Percentiles rank a stretch among this genome's conserved stretches.
Evolutionary conservation across 2,888 invertebrate species (phyloP).

Genomic region (Drosophila aldrichi): DNA sequence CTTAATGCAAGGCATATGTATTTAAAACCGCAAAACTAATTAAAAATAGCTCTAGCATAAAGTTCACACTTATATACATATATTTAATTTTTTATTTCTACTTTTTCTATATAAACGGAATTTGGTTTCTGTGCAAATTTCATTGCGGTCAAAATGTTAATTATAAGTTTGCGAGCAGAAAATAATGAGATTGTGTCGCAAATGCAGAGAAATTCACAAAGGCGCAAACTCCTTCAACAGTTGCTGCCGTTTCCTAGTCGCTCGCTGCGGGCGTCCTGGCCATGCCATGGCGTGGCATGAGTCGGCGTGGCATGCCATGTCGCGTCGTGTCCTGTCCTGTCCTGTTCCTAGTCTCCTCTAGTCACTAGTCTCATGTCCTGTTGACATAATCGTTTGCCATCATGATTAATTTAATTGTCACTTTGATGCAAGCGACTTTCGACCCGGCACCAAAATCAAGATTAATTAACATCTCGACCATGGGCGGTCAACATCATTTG

Average conservation of each 20-base stretch:
- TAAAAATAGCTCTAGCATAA: constrained; percentile 64
- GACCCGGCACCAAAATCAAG: constrained; percentile 65
- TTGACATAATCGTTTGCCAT: constrained; percentile 81
- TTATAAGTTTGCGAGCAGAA: constrained; percentile 73
- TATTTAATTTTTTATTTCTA: constrained; percentile 1
- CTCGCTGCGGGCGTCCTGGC: constrained; percentile 46
- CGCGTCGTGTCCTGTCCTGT: constrained; percentile 5
- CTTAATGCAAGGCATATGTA: neutral
- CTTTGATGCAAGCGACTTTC: constrained; percentile 70
- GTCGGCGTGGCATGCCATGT: neutral
- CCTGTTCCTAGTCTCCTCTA: constrained; percentile 13
- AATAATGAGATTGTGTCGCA: constrained; percentile 71
- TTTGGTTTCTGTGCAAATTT: constrained; percentile 36
- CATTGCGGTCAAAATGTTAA: constrained; percentile 75
- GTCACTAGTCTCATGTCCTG: constrained; percentile 45
- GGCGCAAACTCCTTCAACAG: constrained; percentile 1
- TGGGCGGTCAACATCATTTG: constrained; percentile 81
- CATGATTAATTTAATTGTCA: constrained; percentile 84
- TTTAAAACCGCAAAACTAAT: constrained; percentile 78
- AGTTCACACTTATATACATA: constrained; percentile 8
- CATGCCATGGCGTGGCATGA: neutral
- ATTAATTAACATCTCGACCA: constrained; percentile 76
- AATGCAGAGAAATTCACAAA: neutral
- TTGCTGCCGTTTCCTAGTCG: constrained; percentile 5
- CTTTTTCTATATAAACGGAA: neutral